Evolutionary conservation across 2,888 invertebrate species (phyloP).

Genomic region (Melieria omissa): DNA sequence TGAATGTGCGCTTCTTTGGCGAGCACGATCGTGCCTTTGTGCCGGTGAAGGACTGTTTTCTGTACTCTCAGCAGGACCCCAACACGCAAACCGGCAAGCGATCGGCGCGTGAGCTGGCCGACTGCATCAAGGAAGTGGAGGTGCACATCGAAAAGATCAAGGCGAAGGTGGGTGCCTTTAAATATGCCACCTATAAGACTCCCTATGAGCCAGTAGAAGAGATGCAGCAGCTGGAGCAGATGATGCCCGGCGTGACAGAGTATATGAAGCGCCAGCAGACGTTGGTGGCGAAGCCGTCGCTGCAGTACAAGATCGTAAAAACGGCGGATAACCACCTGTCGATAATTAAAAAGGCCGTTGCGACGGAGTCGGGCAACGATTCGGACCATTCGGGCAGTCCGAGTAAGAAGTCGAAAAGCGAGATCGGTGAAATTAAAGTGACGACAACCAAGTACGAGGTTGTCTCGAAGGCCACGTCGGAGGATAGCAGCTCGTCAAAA

Average conservation of each 20-base stretch:
- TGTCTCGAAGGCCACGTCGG: constrained; percentile 53
- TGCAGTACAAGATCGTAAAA: constrained; percentile 66
- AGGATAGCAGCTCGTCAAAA: constrained; percentile 53
- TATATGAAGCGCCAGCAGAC: constrained; percentile 54
- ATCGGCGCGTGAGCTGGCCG: constrained; percentile 69
- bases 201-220: constrained; percentile 74
- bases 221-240: constrained; percentile 72
- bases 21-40: constrained; percentile 96
- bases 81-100: constrained; percentile 67
- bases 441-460: constrained; percentile 58
- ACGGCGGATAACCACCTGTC: constrained; percentile 65
- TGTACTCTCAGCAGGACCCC: constrained; percentile 82
- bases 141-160: constrained; percentile 80
- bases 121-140: constrained; percentile 78
- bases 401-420: constrained; percentile 34
- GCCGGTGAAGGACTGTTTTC: constrained; percentile 82
- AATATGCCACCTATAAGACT: constrained; percentile 78
- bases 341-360: constrained; percentile 60
- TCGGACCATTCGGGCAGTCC: constrained; percentile 57
- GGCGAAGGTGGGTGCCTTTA: constrained; percentile 77
- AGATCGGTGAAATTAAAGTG: background rate
- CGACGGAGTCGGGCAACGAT: constrained; percentile 57
- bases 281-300: constrained; percentile 56
- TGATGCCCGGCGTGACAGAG: constrained; percentile 70
- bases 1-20: constrained; percentile 95